These are phyloP conservation scores for Moxostoma hubbsi DNA, from an alignment of 2,797 vertebrate genomes.

Conservation along the genomic window DNA sequence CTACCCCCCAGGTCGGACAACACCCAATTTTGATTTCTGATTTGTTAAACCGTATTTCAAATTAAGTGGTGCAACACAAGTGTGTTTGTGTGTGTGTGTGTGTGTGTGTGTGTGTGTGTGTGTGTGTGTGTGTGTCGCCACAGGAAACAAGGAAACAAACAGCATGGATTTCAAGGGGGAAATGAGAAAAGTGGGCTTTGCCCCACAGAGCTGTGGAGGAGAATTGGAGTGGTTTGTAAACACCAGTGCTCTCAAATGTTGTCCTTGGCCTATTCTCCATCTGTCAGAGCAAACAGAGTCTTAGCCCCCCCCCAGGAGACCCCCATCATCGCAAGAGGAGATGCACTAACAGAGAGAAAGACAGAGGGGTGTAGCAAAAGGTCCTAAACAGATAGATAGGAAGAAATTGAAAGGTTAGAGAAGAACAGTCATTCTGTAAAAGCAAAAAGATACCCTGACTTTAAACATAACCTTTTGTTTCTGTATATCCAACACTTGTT, in stretches of 20 bases:
- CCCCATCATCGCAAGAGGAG: conserved; percentile 44
- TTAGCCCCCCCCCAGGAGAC: conserved; percentile 26
- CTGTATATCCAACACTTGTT: background rate
- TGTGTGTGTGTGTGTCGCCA: background rate
- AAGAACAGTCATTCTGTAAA: conserved; percentile 18
- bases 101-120: background rate
- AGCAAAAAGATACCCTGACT: background rate
- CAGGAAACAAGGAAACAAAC: conserved; percentile 3
- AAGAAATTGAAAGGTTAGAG: background rate
- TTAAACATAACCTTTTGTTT: background rate
- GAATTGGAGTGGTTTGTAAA: conserved; percentile 38
- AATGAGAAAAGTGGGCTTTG: conserved; percentile 18
- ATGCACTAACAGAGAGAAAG: conserved; percentile 13
- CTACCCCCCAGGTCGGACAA: too few relatives aligned
- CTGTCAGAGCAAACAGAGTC: conserved; percentile 45
- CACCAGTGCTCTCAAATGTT: conserved; percentile 42
- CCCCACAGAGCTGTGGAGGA: conserved; percentile 23
- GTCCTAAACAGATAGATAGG: background rate
- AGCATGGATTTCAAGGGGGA: conserved; percentile 19
- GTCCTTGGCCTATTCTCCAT: conserved; percentile 35
- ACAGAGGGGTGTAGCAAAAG: background rate
- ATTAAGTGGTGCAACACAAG: too few relatives aligned
- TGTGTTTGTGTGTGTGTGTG: background rate
- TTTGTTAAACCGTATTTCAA: too few relatives aligned
- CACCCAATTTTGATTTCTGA: too few relatives aligned